These are phyloP conservation scores for Ceratosolen solmsi DNA, from an alignment of 1,140 invertebrate species.

Conservation along the genomic window DNA sequence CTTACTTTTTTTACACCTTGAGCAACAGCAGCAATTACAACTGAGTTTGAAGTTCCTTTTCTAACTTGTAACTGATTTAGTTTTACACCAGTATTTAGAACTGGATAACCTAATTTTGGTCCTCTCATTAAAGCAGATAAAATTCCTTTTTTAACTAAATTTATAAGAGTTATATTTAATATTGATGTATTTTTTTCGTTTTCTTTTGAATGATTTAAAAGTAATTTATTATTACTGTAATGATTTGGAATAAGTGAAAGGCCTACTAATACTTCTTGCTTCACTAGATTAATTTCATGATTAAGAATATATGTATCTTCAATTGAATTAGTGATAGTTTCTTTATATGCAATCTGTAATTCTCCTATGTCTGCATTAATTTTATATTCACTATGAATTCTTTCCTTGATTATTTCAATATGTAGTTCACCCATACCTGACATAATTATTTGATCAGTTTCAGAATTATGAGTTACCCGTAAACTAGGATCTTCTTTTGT, in stretches of 20 bases:
- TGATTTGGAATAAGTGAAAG: slow-evolving; percentile 75
- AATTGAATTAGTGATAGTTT: slow-evolving; percentile 77
- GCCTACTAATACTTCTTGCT: slow-evolving; percentile 75
- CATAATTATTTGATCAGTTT: slow-evolving; percentile 90
- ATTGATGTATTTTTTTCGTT: slow-evolving; percentile 79
- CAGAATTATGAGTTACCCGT: slow-evolving; percentile 80
- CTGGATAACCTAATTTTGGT: slow-evolving; percentile 82
- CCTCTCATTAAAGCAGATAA: slow-evolving; percentile 79
- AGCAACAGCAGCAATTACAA: slow-evolving; percentile 83
- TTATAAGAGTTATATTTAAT: slow-evolving; percentile 76
- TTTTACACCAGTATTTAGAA: slow-evolving; percentile 82
- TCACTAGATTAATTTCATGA: slow-evolving; percentile 78
- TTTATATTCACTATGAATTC: slow-evolving; percentile 90
- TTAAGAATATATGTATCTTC: slow-evolving; percentile 76
- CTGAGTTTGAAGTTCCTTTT: slow-evolving; percentile 82
- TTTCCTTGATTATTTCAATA: slow-evolving; percentile 93
- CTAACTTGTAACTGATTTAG: slow-evolving; percentile 84
- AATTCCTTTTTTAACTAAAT: slow-evolving; percentile 78
- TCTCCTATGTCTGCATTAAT: slow-evolving; percentile 94
- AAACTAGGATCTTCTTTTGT: slow-evolving; percentile 96
- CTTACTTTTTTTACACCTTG: slow-evolving; percentile 85
- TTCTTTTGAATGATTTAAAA: slow-evolving; percentile 79
- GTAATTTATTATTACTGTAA: slow-evolving; percentile 65
- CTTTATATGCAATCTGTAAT: slow-evolving; percentile 95
- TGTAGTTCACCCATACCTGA: slow-evolving; percentile 98